These are phyloP conservation scores for Operophtera brumata DNA, from an alignment of 2,888 invertebrate genomes.

Conservation along the genomic window DNA sequence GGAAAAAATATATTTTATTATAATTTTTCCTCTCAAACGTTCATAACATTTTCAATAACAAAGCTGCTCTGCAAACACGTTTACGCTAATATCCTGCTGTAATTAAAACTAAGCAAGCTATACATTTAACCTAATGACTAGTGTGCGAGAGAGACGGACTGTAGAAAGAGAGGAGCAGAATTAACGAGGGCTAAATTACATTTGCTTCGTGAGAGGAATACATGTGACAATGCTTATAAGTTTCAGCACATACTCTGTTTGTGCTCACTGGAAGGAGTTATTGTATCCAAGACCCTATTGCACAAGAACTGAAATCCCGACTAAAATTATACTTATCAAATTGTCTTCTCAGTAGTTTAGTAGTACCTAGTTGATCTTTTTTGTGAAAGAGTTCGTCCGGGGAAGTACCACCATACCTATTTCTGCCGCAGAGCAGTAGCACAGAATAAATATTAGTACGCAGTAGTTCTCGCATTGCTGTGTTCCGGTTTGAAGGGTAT, in stretches of 20 bases:
- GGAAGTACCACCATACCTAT: too few species aligned
- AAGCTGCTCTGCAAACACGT: slow-evolving; percentile 27
- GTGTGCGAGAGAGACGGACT: slow-evolving; percentile 37
- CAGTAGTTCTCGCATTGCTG: too few species aligned
- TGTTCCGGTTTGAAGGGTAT: too few species aligned
- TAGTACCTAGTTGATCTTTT: too few species aligned
- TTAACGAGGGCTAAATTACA: slow-evolving; percentile 65
- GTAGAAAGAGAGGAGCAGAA: slow-evolving; percentile 40
- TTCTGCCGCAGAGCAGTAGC: too few species aligned
- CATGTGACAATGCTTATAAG: slow-evolving; percentile 43
- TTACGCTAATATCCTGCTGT: slow-evolving; percentile 54
- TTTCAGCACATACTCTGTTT: slow-evolving; percentile 39
- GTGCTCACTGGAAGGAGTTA: background rate
- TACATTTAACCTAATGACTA: slow-evolving; percentile 49
- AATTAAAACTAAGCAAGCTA: slow-evolving; percentile 66
- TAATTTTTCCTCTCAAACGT: too few species aligned
- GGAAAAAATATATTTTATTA: too few species aligned
- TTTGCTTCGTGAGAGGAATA: slow-evolving; percentile 56
- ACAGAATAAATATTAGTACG: too few species aligned
- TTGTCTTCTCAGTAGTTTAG: too few species aligned
- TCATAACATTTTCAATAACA: slow-evolving; percentile 16
- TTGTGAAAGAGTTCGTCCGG: too few species aligned
- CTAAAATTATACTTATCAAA: too few species aligned
- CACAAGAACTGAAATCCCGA: too few species aligned
- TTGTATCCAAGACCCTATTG: background rate